Base-by-base conservation (phyloP, 1,140 invertebrate genomes). In the Sarcophaga bullata region DNA sequence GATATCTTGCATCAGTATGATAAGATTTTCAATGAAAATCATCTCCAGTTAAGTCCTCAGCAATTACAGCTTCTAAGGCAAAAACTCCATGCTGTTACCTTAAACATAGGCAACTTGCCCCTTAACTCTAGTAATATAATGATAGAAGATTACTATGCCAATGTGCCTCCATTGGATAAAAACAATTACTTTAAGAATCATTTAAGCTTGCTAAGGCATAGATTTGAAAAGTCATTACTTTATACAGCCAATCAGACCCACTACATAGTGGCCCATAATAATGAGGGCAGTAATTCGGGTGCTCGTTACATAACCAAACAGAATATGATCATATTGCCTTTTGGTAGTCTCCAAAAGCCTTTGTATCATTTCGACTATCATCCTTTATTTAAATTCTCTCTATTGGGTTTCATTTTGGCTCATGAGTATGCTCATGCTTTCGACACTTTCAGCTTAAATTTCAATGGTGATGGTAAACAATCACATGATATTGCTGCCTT, bases 381-480 rank as follows among this genome's bases (percentile, higher is more conserved):
- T 17, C 84, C 85, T 9, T 48, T 88, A 8, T 87, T 86, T 47
- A 87, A 86, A 68, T 62, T 84, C 4, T 84, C 86, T 46, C 19
- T 88, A 3, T 37, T 88, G 48, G 87, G 87, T 3, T 88, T 88
- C 17, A 75, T 88, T 9, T 80, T 88, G 0, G 75, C 85, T 6
- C 87, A 88, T n/a, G 87, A 88, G 72, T 25, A 88, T 0, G 84
- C 84, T n/a, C 87, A 88, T 9, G 85, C 81, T 8, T 85, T 88
- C 15, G 86, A 82, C 13, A 17, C 49, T 0, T 8, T 0, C 0
- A 84, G 85, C 0, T 5, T 88, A 0, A 0, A 47, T 0, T 83
- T 80, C 9, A 84, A 88, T 81, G 68, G 9, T 6, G 15, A 47
- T 1, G 86, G 87, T 4, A 85, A 84, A 50, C 13, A 0, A 6